phyloP scores from a whole-genome alignment of 2,888 invertebrate species.

The Eledone cirrhosa region DNA sequence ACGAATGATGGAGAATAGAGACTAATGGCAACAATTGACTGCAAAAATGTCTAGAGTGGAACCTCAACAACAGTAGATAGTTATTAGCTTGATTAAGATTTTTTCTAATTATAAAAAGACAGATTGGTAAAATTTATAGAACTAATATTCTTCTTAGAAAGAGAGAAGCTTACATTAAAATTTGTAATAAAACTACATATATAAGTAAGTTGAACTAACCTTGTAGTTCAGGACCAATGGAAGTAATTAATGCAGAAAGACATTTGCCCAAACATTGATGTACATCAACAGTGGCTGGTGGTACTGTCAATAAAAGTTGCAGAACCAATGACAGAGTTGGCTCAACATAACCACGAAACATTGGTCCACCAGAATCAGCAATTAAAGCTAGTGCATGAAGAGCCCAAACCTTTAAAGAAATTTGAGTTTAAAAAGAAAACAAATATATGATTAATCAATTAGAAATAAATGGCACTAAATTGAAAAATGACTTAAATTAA shows the following conservation, averaged over 20 bases:
- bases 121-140: not conserved
- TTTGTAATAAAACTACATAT: no score
- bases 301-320: constrained; percentile 87
- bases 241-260: constrained; percentile 93
- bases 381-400: constrained; percentile 93
- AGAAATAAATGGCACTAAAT: no score
- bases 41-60: no score
- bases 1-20: no score
- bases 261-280: constrained; percentile 93
- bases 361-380: constrained; percentile 97
- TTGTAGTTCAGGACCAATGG: constrained; percentile 97
- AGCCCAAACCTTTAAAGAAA: constrained; percentile 82
- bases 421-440: no score
- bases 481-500: not conserved
- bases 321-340: constrained; percentile 90
- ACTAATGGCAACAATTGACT: no score
- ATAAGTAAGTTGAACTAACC: constrained; percentile 68
- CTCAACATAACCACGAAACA: constrained; percentile 98
- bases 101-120: not conserved
- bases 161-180: no score
- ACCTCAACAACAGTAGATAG: no score
- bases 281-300: constrained; percentile 86
- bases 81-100: no score
- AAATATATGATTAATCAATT: no score
- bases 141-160: not conserved